Evolutionary conservation across 2,888 invertebrate genomes (phyloP), one percentile per base, ranked within the genome.

Genomic region (Archips xylosteana): DNA sequence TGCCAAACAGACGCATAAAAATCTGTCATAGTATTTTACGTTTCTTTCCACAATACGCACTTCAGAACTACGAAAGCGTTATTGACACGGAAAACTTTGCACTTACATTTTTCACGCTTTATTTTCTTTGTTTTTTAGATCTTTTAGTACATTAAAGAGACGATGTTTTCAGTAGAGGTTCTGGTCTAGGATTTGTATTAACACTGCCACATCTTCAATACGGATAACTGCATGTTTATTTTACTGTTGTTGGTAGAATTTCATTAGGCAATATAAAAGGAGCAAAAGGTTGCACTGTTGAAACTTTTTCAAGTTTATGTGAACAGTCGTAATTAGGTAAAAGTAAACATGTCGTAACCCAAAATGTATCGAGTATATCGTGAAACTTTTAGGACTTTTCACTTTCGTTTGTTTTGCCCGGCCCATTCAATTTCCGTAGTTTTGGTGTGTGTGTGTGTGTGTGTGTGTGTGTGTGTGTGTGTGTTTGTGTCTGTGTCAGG

Each of bases 1-100:
- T 51, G 64, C 64, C 51, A 51, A 51, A 49, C 64, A 51, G 64
- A 51, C 64, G 49, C 64, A 65, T 65, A 65, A 51, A 65, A 65
- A 65, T 65, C 51, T 65, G 64, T 15, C 15, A 64, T 64, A 51
- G 64, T 64, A 64, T 51, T 64, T 49, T 36, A 51, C 64, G 64
- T 65, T 36, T 36, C 51, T 42, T 13, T 60, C 51, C 49, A 51
- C 64, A 15, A 45, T 49, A 49, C 64, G n/a, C 64, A n/a, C 51
- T 49, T 65, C 47, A 13, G 47, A 64, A 64, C 47, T 64, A 34
- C 34, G 34, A 49, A 64, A 32, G 47, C 64, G 34, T 65, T 51
- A 51, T 36, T 36, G n/a, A 65, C 15, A 64, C 36, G 36, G 36
- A 36, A 65, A 65, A 65, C 64, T 65, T 65, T 65, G 64, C 34